These are phyloP conservation scores for Drosophila lacicola DNA, from an alignment of 2,888 invertebrate species.

Conservation along the genomic window DNA sequence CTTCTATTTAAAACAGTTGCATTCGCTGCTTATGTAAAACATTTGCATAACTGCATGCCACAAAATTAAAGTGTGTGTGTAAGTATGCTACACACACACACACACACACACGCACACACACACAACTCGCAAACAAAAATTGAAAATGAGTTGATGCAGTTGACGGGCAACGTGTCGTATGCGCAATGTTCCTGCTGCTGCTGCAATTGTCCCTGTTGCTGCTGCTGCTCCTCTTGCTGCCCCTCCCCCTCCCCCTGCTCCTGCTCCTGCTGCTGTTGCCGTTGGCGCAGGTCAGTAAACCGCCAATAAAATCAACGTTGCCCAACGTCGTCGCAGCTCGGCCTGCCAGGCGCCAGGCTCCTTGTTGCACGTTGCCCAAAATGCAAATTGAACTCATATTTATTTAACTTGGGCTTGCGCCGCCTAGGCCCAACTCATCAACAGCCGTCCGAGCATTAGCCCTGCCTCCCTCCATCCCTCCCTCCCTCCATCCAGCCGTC, in stretches of 20 bases:
- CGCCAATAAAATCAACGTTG: slow-evolving; percentile 80
- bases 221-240: slow-evolving; percentile 10
- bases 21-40: slow-evolving; percentile 51
- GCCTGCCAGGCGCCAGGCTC: slow-evolving; percentile 4
- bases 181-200: slow-evolving; percentile 56
- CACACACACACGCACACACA: slow-evolving; percentile 5
- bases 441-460: slow-evolving; percentile 68
- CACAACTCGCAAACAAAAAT: slow-evolving; percentile 45
- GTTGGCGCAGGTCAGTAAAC: slow-evolving; percentile 78
- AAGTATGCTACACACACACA: slow-evolving; percentile 33
- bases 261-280: slow-evolving; percentile 39
- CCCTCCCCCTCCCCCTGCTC: slow-evolving; percentile 3
- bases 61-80: neutral
- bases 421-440: slow-evolving; percentile 79
- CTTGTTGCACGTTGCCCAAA: slow-evolving; percentile 51
- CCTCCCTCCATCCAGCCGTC: too few species aligned
- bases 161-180: slow-evolving; percentile 70
- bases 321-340: neutral
- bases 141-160: slow-evolving; percentile 73
- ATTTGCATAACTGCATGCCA: slow-evolving; percentile 44
- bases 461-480: too few species aligned
- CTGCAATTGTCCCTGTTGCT: slow-evolving; percentile 10
- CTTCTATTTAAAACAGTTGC: slow-evolving; percentile 36
- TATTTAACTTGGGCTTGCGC: slow-evolving; percentile 65
- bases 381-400: slow-evolving; percentile 83